Base-by-base conservation (phyloP, 2,888 invertebrate genomes). In the Macroteleia sp. region DNA sequence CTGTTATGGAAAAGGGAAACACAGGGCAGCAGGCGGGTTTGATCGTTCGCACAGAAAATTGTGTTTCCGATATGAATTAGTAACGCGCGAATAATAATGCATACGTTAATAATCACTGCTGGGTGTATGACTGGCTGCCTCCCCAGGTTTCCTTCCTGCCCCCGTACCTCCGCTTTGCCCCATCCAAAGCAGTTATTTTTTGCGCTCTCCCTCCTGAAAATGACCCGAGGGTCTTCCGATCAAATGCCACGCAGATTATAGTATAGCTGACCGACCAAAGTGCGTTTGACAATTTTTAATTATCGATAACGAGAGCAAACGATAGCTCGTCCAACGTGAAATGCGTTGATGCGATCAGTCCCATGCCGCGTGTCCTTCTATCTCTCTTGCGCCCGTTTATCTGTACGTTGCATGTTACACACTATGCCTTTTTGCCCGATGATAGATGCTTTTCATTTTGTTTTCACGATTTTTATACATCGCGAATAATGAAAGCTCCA, bases 41-140 rank as follows among this genome's bases (percentile, higher is more conserved):
- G 91, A 91, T 90, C 90, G 86, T 81, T 89, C 87, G 83, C 79
- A 87, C 87, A 88, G 90, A 91, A 91, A 91, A 91, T 91, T 90
- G 86, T 87, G 86, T 89, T 90, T 89, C 87, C 85, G 82, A 87
- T 87, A 89, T 89, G 87, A 91, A 90, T 90, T 91, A 88, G 88
- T 89, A 89, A 89, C 85, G 85, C 85, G 79, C 85, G 86, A 86
- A 85, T 89, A 87, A 90, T 89, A 89, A 91, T 90, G 85, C 84
- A 86, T 83, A 81, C 82, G 88, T 85, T 88, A 90, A 90, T 90
- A 86, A 90, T 86, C 81, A 83, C 74, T 74, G 80, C 64, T 69
- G 56, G 74, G 73, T 71, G 73, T 64, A 34, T 19, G 46, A 12
- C 52, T 36, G 28, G 36, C 50, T 5, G 25, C 25, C 25, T 25